phyloP scores from a whole-genome alignment of 2,797 vertebrate genomes.

The Mus minutoides region DNA sequence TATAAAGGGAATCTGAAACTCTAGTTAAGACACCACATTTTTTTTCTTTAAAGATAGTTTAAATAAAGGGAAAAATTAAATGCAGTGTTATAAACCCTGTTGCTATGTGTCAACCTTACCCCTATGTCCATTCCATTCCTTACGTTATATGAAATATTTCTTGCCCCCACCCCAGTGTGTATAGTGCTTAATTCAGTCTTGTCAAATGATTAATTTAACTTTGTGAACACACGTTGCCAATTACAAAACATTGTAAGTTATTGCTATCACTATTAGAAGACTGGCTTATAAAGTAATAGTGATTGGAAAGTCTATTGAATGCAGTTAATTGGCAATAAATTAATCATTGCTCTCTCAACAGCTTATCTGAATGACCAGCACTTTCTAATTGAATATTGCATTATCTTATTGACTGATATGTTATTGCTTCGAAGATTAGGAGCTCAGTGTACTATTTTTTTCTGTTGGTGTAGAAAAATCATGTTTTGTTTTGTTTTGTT shows the following conservation, averaged over 20 bases:
- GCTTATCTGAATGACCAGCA: slow-evolving; percentile 51
- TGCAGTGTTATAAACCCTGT: background rate
- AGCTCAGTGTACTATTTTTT: slow-evolving; percentile 45
- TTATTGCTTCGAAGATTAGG: slow-evolving; percentile 24
- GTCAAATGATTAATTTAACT: slow-evolving; percentile 43
- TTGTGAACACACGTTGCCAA: slow-evolving; percentile 13
- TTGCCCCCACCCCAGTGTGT: background rate
- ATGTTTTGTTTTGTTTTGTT: background rate
- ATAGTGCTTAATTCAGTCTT: slow-evolving; percentile 6
- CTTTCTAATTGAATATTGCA: slow-evolving; percentile 49
- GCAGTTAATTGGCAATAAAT: slow-evolving; percentile 55
- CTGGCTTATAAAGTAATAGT: slow-evolving; percentile 23
- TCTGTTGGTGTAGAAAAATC: slow-evolving; percentile 16
- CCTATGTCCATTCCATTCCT: background rate
- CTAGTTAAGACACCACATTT: background rate
- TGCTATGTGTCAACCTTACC: background rate
- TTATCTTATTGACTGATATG: slow-evolving; percentile 44
- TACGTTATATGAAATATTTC: background rate
- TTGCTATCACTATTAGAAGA: slow-evolving; percentile 12
- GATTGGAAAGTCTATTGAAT: slow-evolving; percentile 35
- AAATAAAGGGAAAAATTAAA: slow-evolving; percentile 16
- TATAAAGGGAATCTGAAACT: slow-evolving; percentile 7
- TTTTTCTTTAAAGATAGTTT: slow-evolving; percentile 4
- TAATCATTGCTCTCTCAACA: slow-evolving; percentile 44
- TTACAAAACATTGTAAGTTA: slow-evolving; percentile 40